Evolutionary conservation across 2,797 vertebrate species (phyloP), one percentile per base, ranked within the genome.

Genomic region (Phoeniculus purpureus): DNA sequence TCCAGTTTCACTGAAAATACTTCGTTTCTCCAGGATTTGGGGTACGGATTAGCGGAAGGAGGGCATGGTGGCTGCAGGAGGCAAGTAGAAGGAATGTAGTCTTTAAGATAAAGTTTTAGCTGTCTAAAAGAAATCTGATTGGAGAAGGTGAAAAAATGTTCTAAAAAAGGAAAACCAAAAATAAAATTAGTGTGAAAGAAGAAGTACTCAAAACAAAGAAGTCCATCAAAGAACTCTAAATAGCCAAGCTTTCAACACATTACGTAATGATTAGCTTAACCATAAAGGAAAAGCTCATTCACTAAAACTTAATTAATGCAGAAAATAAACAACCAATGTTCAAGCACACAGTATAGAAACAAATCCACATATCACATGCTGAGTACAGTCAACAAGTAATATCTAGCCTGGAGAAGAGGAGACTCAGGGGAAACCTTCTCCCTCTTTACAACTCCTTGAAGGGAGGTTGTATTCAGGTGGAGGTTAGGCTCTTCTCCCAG

Each of bases 11-110:
- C 19, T 18, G n/a, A 47, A 4, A 52, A 51, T 14, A 56, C 19
- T 71, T n/a, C 1, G 15, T 45, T 87, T 84, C 79, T 73, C 50
- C 22, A 71, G 47, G 8, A 74, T 61, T 48, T 64, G n/a, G 29
- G 7, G 16, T 18, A 60, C 29, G 6, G 6, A 56, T n/a, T 9
- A 22, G 29, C 21, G 62, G 32, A 60, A 56, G 45, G 17, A 47
- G 45, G 45, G 45, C 5, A 16, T 37, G 12, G 2, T 6, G 6
- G 2, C 8, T 13, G 10, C 13, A 4, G 6, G 4, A 7, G 3
- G 6, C 7, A 1, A 18, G 6, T 3, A 45, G 6, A 64, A 15
- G 47, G 32, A 7, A 50, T 5, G 1, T 8, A 27, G 2, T 5
- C 22, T 85, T 68, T 58, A 17, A 55, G 14, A 16, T 40, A 4